Evolutionary conservation across 2,113 vertebrate species (phyloP).

Genomic region (Leptodactylus fuscus): DNA sequence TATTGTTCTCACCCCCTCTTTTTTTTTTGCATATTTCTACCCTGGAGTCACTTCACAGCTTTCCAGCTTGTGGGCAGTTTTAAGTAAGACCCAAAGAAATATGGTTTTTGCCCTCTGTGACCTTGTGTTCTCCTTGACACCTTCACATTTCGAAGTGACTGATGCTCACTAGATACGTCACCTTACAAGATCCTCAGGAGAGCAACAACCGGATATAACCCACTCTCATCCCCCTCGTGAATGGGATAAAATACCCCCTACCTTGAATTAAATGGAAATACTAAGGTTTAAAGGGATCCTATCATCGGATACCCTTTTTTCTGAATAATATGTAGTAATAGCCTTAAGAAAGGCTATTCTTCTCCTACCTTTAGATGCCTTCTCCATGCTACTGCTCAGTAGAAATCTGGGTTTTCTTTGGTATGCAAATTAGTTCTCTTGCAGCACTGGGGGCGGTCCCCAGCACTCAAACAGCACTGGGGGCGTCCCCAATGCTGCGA

Average conservation of each 20-base stretch:
- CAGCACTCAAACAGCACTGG: too few species aligned
- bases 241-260: background rate
- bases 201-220: slow-evolving; percentile 21
- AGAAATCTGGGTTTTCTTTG: too few species aligned
- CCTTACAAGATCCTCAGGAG: background rate
- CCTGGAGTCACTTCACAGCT: background rate
- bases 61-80: background rate
- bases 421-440: too few species aligned
- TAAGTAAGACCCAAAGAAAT: background rate
- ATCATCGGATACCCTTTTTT: too few species aligned
- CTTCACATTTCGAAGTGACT: background rate
- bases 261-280: background rate
- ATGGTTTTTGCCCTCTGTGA: slow-evolving; percentile 40
- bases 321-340: too few species aligned
- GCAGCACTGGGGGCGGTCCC: too few species aligned
- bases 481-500: too few species aligned
- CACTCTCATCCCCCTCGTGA: background rate
- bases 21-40: background rate
- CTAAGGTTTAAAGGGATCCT: too few species aligned
- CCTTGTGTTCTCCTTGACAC: background rate
- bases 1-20: background rate
- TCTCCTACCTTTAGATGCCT: too few species aligned
- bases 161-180: background rate
- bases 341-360: too few species aligned
- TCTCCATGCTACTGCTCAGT: too few species aligned